Evolutionary conservation across 2,797 vertebrate genomes (phyloP).

Genomic region (Chelon auratus): DNA sequence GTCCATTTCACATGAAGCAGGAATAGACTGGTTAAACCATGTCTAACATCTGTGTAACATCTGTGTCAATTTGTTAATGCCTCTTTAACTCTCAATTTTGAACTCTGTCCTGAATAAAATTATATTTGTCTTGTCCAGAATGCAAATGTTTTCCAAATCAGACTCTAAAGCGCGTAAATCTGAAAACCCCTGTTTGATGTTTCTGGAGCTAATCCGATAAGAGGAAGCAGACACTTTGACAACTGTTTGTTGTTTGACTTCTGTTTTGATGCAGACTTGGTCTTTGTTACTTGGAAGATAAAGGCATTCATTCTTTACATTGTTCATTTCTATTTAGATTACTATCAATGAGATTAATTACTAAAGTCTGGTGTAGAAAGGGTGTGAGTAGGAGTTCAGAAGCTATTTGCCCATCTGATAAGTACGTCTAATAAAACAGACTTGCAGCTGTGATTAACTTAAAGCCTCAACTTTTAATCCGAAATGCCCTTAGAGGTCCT

Average conservation of each 20-base stretch:
- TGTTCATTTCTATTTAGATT: no score
- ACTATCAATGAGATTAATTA: no score
- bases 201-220: no score
- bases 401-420: neutral
- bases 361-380: neutral
- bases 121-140: neutral
- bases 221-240: no score
- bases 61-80: conserved; percentile 1
- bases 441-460: neutral
- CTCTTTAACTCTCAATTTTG: neutral
- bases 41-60: neutral
- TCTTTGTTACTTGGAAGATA: no score
- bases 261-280: no score
- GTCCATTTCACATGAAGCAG: neutral
- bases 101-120: neutral
- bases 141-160: neutral
- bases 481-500: neutral
- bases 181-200: no score
- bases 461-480: neutral
- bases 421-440: conserved; percentile 6
- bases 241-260: no score
- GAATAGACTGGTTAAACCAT: neutral
- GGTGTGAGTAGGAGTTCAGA: neutral
- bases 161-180: no score
- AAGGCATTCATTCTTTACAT: no score